Conservation (phyloP, 2,797 vertebrate species). For the Anguilla megastoma region DNA sequence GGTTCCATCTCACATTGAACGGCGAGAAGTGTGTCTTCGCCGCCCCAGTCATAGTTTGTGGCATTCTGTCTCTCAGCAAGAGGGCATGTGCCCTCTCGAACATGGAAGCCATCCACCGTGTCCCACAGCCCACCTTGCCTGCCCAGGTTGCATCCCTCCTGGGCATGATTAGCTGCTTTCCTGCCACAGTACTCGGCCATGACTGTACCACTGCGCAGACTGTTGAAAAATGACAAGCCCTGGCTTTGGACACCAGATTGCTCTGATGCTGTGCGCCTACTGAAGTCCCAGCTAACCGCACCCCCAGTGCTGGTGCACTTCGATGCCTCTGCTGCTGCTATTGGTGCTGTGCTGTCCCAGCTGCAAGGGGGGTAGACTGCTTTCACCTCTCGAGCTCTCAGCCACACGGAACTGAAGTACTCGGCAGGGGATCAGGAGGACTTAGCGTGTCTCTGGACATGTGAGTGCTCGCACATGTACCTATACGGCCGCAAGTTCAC, state of each 20-base stretch:
- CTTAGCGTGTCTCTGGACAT: not conserved
- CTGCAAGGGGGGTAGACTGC: too few species aligned
- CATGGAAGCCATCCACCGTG: too few species aligned
- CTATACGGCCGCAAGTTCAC: not conserved
- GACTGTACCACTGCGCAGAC: not conserved
- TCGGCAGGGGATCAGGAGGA: not conserved
- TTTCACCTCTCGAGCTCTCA: not conserved
- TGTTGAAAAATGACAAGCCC: not conserved
- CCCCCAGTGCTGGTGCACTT: constrained; percentile 17
- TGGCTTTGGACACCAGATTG: not conserved
- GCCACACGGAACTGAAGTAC: not conserved
- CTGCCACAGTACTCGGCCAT: constrained; percentile 18
- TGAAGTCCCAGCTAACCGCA: constrained; percentile 12
- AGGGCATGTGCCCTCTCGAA: not conserved
- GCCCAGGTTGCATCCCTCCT: constrained; percentile 26
- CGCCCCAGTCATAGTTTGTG: not conserved
- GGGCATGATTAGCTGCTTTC: constrained; percentile 20
- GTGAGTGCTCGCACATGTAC: not conserved
- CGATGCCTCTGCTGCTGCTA: not conserved
- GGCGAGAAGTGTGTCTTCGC: not conserved
- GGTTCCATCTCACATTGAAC: not conserved
- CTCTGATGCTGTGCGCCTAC: not conserved
- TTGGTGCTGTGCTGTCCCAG: too few species aligned
- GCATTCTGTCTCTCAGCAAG: too few species aligned
- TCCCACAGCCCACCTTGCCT: not conserved